Percentiles rank a stretch among this genome's conserved stretches.
These are phyloP conservation scores for Micromys minutus DNA, from an alignment of 2,113 vertebrate species.

Conservation along the genomic window DNA sequence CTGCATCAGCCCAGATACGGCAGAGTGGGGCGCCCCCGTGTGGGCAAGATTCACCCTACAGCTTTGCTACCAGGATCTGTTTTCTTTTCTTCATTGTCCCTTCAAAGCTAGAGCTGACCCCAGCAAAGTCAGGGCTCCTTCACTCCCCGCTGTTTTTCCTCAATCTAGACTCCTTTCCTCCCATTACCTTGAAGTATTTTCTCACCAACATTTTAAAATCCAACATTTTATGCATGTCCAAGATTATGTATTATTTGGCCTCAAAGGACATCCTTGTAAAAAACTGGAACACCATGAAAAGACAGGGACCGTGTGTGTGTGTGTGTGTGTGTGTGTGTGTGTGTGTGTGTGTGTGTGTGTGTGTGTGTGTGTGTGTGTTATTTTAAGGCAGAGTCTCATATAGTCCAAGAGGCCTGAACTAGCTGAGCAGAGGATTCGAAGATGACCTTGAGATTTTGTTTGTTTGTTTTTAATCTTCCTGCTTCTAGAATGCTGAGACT, in stretches of 20 bases:
- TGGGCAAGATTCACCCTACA: background rate
- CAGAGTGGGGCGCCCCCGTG: slow-evolving; percentile 53
- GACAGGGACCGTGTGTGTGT: no score
- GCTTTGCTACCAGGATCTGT: background rate
- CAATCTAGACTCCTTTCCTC: background rate
- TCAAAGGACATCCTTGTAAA: background rate
- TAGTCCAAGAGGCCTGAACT: background rate
- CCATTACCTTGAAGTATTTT: background rate
- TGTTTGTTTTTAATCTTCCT: background rate
- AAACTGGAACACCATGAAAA: background rate
- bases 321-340: no score
- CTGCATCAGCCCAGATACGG: background rate
- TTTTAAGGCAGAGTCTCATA: background rate
- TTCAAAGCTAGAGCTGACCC: background rate
- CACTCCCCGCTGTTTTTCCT: background rate
- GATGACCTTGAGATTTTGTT: background rate
- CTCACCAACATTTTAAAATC: background rate
- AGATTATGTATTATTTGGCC: background rate
- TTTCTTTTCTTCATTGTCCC: background rate
- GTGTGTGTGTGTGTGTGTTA: background rate
- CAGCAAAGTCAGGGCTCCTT: background rate
- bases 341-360: no score
- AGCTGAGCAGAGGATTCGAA: no score
- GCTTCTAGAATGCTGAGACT: background rate
- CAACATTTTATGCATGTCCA: background rate